Evolutionary conservation across 2,113 vertebrate species (phyloP).

Genomic region (Vanacampus margaritifer): DNA sequence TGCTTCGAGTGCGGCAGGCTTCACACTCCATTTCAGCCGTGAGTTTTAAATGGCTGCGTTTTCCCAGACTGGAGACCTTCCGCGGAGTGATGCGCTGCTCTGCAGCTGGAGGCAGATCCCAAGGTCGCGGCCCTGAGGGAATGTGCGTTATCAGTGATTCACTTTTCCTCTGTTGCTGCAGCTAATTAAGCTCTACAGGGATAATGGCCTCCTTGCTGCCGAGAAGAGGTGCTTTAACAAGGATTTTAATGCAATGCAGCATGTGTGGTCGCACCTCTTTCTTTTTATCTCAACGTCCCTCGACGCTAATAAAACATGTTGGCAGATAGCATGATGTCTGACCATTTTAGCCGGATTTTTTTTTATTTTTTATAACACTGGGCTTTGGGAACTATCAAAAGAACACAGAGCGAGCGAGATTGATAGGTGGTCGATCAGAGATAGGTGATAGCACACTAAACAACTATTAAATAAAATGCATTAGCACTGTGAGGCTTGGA

Average conservation of each 20-base stretch:
- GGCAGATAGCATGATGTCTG: background rate
- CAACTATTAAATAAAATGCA: background rate
- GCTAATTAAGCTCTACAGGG: slow-evolving; percentile 4
- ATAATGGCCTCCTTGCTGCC: slow-evolving; percentile 1
- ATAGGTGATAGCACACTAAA: background rate
- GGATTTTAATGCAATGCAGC: background rate
- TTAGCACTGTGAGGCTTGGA: too few relatives aligned
- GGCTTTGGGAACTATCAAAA: background rate
- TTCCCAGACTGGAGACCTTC: slow-evolving; percentile 2
- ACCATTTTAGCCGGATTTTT: background rate
- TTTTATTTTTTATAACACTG: background rate
- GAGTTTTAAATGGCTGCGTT: slow-evolving; percentile 1
- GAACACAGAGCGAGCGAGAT: background rate
- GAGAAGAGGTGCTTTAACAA: background rate
- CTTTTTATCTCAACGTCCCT: background rate
- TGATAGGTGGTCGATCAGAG: background rate
- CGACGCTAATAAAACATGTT: background rate
- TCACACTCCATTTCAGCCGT: background rate
- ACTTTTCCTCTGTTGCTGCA: background rate
- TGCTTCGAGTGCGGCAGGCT: background rate
- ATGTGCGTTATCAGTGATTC: slow-evolving; percentile 1
- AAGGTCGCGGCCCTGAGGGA: background rate
- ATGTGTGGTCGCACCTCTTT: background rate
- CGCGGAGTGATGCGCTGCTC: background rate
- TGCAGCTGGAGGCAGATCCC: slow-evolving; percentile 2